Evolutionary conservation across 2,888 invertebrate species (phyloP).

Genomic region (Leptarthrus brevirostris): DNA sequence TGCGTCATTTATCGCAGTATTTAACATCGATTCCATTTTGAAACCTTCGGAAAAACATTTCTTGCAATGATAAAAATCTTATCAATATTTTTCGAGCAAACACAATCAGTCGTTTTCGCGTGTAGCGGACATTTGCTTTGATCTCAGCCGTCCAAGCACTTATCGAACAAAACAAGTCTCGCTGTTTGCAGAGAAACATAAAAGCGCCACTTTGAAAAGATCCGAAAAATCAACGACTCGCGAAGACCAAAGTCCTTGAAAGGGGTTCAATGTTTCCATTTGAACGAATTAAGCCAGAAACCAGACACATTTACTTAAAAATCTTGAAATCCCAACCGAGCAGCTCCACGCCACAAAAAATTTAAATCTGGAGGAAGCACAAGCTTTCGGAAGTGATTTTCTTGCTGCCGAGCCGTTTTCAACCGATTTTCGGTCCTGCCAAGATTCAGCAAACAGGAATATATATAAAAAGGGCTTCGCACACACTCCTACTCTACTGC

Average conservation of each 20-base stretch:
- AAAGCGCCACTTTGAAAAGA: neutral
- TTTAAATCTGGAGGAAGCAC: neutral
- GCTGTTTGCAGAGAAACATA: neutral
- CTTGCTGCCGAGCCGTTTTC: neutral
- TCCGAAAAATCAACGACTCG: neutral
- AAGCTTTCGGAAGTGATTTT: conserved; percentile 11
- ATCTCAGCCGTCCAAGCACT: conserved; percentile 10
- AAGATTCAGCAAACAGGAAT: neutral
- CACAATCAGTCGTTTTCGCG: conserved; percentile 16
- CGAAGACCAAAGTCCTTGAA: conserved; percentile 8
- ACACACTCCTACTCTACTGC: neutral
- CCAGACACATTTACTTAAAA: neutral
- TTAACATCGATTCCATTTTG: conserved; percentile 22
- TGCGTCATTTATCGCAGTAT: neutral
- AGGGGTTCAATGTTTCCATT: conserved; percentile 8
- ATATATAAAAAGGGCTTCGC: neutral
- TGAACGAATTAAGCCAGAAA: neutral
- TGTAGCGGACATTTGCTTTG: conserved; percentile 24
- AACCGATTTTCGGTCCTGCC: conserved; percentile 13
- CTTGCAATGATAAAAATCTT: conserved; percentile 12
- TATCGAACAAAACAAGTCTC: conserved; percentile 17
- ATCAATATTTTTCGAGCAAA: conserved; percentile 23
- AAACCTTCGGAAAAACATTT: neutral
- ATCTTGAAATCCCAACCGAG: neutral
- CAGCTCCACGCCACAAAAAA: neutral